phyloP scores from a whole-genome alignment of 2,797 vertebrate genomes.

The Moxostoma hubbsi region DNA sequence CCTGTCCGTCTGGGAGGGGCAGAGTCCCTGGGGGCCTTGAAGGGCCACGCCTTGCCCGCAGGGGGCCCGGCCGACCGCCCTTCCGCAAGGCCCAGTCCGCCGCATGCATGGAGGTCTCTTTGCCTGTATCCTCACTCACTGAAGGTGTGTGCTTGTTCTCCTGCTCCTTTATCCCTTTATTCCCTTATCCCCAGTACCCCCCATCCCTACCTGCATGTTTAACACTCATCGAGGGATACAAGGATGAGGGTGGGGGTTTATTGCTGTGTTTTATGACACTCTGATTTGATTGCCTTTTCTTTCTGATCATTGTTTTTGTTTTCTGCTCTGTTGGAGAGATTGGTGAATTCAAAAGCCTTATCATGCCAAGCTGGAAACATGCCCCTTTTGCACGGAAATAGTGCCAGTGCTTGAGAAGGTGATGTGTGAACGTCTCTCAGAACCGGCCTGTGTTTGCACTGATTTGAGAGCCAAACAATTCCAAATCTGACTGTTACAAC shows the following conservation, averaged over 20 bases:
- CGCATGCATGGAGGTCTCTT: slow-evolving; percentile 99
- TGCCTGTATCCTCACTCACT: slow-evolving; percentile 90
- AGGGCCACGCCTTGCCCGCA: slow-evolving; percentile 89
- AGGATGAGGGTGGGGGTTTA: slow-evolving; percentile 37
- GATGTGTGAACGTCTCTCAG: neutral
- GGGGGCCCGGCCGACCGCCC: slow-evolving; percentile 92
- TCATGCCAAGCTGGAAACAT: slow-evolving; percentile 11
- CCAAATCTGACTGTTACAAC: neutral
- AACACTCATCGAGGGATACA: slow-evolving; percentile 51
- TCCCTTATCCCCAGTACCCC: slow-evolving; percentile 39
- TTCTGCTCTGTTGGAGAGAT: slow-evolving; percentile 37
- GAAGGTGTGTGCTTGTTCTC: slow-evolving; percentile 90
- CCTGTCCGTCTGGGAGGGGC: slow-evolving; percentile 88
- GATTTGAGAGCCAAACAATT: neutral
- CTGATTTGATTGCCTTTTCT: slow-evolving; percentile 52
- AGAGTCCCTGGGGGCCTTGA: slow-evolving; percentile 88
- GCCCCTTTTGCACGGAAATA: slow-evolving; percentile 30
- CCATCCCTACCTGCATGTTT: slow-evolving; percentile 45
- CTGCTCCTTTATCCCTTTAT: slow-evolving; percentile 60
- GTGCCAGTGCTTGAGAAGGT: neutral
- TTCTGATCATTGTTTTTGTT: slow-evolving; percentile 27
- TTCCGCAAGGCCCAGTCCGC: slow-evolving; percentile 99
- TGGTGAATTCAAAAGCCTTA: slow-evolving; percentile 42
- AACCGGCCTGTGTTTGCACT: neutral
- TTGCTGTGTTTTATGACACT: slow-evolving; percentile 33